Evolutionary conservation across 2,888 invertebrate genomes (phyloP), one percentile per base, ranked within the genome.

Genomic region (Pherbina coryleti): DNA sequence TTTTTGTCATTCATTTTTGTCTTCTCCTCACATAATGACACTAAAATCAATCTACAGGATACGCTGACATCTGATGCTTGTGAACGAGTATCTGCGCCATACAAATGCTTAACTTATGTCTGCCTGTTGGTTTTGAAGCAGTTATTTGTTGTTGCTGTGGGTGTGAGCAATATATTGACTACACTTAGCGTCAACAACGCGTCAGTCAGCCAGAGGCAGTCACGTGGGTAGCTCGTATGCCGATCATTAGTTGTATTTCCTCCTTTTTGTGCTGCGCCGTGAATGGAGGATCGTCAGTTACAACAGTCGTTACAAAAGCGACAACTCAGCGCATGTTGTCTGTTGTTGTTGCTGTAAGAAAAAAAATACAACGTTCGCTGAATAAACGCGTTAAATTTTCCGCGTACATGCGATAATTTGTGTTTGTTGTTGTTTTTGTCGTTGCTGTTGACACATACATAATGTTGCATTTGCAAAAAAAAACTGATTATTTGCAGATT

Each of bases 391-490:
- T 31, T 64, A 31, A 64, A 31, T 64, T 64, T 31, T 19, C 19
- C 64, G 64, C 64, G 64, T 34, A 64, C 64, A 64, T 34, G 64
- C 64, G 31, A 31, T 64, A 64, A 64, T 64, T n/a, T 64, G 64
- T 64, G 25, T 14, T 17, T 34, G 64, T 34, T n/a, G 64, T n/a
- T 62, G 62, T 31, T 44, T 11, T 8, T 73, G 49, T 25, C n/a
- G 19, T 67, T 57, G 31, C 19, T 76, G 73, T 70, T 76, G 77
- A 77, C 73, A 67, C 72, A 69, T 60, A 73, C 79, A 69, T 31
- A 25, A 28, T 17, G 34, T 66, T 14, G 37, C 55, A 71, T 69
- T n/a, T 69, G 72, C 66, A 76, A 71, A 76, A 66, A 76, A 71
- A 76, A 66, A 76, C 44, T 51, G 60, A 60, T 67, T 31, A n/a